Percentiles rank a stretch among this genome's conserved stretches.
Evolutionary conservation across 2,888 invertebrate species (phyloP).

Genomic region (Drosophila recens): DNA sequence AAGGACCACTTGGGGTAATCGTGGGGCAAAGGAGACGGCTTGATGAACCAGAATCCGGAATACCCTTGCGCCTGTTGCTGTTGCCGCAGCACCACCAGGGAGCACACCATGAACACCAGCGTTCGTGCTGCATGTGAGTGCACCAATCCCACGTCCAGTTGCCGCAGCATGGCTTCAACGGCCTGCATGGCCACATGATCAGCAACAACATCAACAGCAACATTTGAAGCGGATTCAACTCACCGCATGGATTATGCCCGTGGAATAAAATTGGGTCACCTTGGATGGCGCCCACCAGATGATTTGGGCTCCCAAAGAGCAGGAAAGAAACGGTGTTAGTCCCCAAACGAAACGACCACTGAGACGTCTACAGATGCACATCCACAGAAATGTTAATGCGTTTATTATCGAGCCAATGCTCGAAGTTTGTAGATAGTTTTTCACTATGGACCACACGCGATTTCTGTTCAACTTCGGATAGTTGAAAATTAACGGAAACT

Average conservation of each 20-base stretch:
- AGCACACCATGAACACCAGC: constrained; percentile 63
- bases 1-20: constrained; percentile 36
- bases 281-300: constrained; percentile 51
- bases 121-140: constrained; percentile 56
- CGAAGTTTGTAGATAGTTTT: constrained; percentile 45
- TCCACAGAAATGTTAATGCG: constrained; percentile 39
- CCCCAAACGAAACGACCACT: constrained; percentile 39
- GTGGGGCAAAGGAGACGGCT: constrained; percentile 31
- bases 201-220: background rate
- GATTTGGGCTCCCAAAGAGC: constrained; percentile 33
- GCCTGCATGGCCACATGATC: constrained; percentile 27
- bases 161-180: constrained; percentile 52
- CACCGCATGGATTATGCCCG: constrained; percentile 54
- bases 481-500: constrained; percentile 59
- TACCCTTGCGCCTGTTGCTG: constrained; percentile 46
- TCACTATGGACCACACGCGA: constrained; percentile 16
- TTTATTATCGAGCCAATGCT: constrained; percentile 40
- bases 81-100: constrained; percentile 45
- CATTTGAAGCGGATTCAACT: constrained; percentile 1
- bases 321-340: constrained; percentile 35
- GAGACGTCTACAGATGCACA: constrained; percentile 47
- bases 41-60: constrained; percentile 69
- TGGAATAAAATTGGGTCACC: constrained; percentile 45
- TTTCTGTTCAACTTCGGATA: constrained; percentile 30
- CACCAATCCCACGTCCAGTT: constrained; percentile 46